A percentile compares a stretch with the other conserved stretches of the same genome.
These are phyloP conservation scores for Blastobasis lacticolella DNA, from an alignment of 2,888 invertebrate species.

Conservation along the genomic window DNA sequence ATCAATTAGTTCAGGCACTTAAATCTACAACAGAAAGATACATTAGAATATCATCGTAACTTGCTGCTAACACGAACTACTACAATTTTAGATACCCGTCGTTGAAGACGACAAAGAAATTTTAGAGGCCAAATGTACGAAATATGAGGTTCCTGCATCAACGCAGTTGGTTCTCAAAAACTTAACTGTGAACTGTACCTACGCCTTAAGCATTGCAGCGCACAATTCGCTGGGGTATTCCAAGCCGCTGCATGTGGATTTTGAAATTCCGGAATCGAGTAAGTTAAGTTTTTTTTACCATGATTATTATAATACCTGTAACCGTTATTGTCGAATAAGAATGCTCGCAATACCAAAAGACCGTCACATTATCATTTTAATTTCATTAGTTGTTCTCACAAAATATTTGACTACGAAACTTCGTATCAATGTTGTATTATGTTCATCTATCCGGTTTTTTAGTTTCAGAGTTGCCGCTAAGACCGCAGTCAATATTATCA, in stretches of 20 bases:
- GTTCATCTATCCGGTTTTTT: not conserved
- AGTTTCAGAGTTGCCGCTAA: slow-evolving; percentile 1
- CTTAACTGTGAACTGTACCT: slow-evolving; percentile 42
- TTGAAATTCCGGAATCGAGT: slow-evolving; percentile 38
- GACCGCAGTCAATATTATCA: slow-evolving; percentile 58
- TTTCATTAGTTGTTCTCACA: no score
- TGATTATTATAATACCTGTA: no score
- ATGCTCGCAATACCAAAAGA: no score
- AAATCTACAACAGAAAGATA: no score
- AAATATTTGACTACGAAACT: not conserved
- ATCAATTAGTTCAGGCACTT: no score
- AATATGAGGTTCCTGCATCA: slow-evolving; percentile 21
- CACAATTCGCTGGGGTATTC: slow-evolving; percentile 55
- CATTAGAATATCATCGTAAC: no score
- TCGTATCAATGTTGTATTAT: not conserved
- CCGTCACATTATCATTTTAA: no score
- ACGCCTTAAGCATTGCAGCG: slow-evolving; percentile 45
- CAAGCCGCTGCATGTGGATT: slow-evolving; percentile 24
- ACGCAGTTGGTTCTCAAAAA: slow-evolving; percentile 31
- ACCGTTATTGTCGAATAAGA: no score
- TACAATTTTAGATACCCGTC: no score
- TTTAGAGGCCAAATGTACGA: slow-evolving; percentile 29
- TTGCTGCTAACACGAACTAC: no score
- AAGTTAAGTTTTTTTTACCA: slow-evolving; percentile 4
- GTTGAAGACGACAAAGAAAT: slow-evolving; percentile 15